phyloP scores from a whole-genome alignment of 2,888 invertebrate genomes.

The Pterobdella sp. region DNA sequence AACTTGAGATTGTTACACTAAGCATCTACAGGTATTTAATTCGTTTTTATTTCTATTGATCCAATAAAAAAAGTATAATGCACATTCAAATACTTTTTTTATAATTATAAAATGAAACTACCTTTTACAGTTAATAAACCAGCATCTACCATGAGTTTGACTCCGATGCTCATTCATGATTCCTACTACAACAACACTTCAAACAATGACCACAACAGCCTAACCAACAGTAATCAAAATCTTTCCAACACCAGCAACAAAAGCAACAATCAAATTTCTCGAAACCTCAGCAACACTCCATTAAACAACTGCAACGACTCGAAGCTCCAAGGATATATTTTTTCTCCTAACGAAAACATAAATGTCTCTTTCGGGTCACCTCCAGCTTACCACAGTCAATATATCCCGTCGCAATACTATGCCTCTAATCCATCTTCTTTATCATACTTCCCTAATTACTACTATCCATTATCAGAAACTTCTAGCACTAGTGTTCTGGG shows the following conservation, averaged over 20 bases:
- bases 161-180: neutral
- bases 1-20: too few relatives aligned
- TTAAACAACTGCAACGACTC: neutral
- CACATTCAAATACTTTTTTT: too few relatives aligned
- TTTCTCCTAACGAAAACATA: neutral
- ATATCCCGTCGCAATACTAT: neutral
- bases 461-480: neutral
- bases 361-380: neutral
- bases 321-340: neutral
- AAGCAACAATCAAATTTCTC: neutral
- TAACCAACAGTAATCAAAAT: neutral
- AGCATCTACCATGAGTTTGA: neutral
- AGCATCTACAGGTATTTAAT: too few relatives aligned
- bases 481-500: neutral
- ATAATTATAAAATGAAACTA: too few relatives aligned
- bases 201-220: neutral
- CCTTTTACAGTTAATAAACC: neutral
- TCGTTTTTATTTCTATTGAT: too few relatives aligned
- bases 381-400: neutral
- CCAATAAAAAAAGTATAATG: too few relatives aligned
- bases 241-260: neutral
- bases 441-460: conserved; percentile 5
- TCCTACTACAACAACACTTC: neutral
- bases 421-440: neutral
- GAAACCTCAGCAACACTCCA: neutral